These are phyloP conservation scores for Andricus quercusramuli DNA, from an alignment of 2,888 invertebrate genomes.

Conservation along the genomic window DNA sequence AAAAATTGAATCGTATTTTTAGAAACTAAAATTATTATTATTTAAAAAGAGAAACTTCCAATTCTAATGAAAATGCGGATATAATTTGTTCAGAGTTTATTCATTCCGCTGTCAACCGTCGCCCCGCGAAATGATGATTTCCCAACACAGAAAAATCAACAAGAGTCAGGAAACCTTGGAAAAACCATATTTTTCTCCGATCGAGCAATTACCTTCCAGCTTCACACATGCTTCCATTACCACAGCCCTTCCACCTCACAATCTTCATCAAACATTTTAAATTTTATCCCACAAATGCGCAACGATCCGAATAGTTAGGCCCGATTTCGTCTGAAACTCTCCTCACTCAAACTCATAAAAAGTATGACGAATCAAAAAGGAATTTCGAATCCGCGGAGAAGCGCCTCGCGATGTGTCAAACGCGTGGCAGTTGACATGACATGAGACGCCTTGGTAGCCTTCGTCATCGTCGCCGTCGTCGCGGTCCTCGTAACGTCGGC, in stretches of 20 bases:
- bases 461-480: constrained; percentile 52
- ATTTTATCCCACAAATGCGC: background rate
- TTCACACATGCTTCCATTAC: background rate
- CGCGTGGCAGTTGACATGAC: constrained; percentile 74
- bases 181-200: background rate
- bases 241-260: constrained; percentile 20
- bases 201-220: background rate
- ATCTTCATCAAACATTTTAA: background rate
- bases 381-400: constrained; percentile 44
- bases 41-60: background rate
- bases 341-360: background rate
- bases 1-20: too few species aligned
- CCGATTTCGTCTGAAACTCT: background rate
- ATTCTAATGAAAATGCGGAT: background rate
- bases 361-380: constrained; percentile 14
- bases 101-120: too few species aligned
- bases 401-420: constrained; percentile 63
- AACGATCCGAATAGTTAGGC: background rate
- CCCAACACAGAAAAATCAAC: background rate
- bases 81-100: too few species aligned
- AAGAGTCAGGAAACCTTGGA: background rate
- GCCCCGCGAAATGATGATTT: background rate
- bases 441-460: constrained; percentile 59
- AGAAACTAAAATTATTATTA: too few species aligned
- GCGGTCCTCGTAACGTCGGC: constrained; percentile 52